phyloP scores from a whole-genome alignment of 2,888 invertebrate species.

The Drosophila kanekoi region DNA sequence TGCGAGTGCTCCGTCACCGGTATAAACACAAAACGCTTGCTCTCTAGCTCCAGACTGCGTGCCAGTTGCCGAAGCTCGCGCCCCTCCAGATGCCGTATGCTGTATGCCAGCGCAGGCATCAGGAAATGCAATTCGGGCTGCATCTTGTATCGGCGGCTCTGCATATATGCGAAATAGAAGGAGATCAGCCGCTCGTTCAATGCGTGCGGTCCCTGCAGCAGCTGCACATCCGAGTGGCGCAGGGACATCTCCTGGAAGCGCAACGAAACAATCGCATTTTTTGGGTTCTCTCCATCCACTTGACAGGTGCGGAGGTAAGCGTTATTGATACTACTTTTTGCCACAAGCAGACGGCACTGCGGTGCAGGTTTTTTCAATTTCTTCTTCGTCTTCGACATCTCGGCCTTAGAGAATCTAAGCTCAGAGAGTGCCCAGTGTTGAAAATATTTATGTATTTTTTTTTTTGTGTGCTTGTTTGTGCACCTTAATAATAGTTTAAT shows the following conservation, averaged over 20 bases:
- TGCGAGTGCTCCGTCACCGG: conserved; percentile 34
- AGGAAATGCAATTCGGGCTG: conserved; percentile 42
- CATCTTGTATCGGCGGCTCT: conserved; percentile 35
- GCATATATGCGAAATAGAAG: conserved; percentile 56
- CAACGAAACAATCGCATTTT: conserved; percentile 23
- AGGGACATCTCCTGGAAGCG: conserved; percentile 43
- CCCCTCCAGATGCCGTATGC: conserved; percentile 12
- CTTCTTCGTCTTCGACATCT: conserved; percentile 7
- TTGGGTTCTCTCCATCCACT: background rate
- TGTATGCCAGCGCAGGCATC: conserved; percentile 22
- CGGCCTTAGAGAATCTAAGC: background rate
- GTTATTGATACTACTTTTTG: background rate
- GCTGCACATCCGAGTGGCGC: conserved; percentile 45
- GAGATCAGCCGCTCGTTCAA: conserved; percentile 52
- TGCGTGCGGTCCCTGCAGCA: conserved; percentile 34
- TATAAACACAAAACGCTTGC: conserved; percentile 46
- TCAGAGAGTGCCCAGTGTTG: background rate
- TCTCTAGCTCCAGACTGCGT: conserved; percentile 15
- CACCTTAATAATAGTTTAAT: too few species aligned
- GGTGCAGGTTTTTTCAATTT: background rate
- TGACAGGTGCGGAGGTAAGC: background rate
- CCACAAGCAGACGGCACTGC: background rate
- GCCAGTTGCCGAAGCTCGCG: conserved; percentile 15
- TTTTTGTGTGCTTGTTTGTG: background rate
- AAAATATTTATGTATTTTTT: background rate